Percentiles rank a stretch among this genome's conserved stretches.
Conservation (phyloP, 2,113 vertebrate genomes). For the Tinamus guttatus region DNA sequence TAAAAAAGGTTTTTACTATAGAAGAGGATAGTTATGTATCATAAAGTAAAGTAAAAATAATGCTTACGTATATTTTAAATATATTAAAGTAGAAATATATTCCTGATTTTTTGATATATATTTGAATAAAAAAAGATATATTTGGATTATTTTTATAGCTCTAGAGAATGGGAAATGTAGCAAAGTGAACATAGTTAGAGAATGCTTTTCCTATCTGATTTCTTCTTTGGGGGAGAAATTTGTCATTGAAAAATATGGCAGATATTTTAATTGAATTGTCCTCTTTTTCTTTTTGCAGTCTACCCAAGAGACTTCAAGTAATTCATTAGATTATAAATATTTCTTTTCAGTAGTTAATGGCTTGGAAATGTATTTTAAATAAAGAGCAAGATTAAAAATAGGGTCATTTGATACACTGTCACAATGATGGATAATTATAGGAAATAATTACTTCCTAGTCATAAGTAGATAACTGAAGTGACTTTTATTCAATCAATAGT, state of each 20-base stretch:
- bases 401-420: background rate
- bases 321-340: background rate
- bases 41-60: background rate
- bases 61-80: background rate
- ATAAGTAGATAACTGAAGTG: background rate
- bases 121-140: no score
- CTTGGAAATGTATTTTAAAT: background rate
- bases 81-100: background rate
- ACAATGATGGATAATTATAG: constrained; percentile 18
- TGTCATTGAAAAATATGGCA: background rate
- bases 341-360: background rate
- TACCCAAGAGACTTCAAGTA: background rate
- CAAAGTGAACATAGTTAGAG: background rate
- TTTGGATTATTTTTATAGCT: background rate
- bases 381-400: background rate
- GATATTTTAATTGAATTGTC: background rate
- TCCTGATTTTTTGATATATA: background rate
- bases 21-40: background rate
- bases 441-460: background rate
- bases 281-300: background rate
- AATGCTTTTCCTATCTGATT: background rate
- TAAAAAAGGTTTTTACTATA: background rate
- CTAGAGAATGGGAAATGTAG: background rate
- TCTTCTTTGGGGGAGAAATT: background rate
- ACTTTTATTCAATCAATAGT: background rate